These are phyloP conservation scores for Strigamia crassipes DNA, from an alignment of 2,888 invertebrate genomes.

Conservation along the genomic window DNA sequence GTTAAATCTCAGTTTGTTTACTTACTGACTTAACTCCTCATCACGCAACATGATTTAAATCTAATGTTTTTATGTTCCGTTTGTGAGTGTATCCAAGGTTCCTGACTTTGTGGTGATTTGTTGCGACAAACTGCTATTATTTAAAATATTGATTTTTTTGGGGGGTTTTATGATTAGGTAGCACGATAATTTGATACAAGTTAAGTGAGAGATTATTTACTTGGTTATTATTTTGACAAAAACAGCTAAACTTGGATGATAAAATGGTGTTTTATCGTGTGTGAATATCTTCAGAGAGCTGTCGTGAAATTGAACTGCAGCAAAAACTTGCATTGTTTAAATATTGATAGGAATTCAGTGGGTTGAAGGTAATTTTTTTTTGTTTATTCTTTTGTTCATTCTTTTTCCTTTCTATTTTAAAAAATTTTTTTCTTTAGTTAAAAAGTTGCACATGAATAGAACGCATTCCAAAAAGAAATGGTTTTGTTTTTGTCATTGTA, in stretches of 20 bases:
- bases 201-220: not conserved
- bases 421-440: not conserved
- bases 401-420: not conserved
- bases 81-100: constrained; percentile 12
- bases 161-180: not conserved
- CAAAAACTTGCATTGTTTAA: too few species aligned
- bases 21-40: not conserved
- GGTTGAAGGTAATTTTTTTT: not conserved
- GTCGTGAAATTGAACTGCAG: too few species aligned
- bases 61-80: constrained; percentile 4
- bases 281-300: too few species aligned
- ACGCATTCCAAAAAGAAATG: constrained; percentile 19
- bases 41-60: not conserved
- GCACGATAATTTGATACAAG: not conserved
- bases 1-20: not conserved
- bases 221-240: not conserved
- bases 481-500: constrained; percentile 18
- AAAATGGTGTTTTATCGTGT: too few species aligned
- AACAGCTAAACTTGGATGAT: not conserved
- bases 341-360: not conserved
- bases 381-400: not conserved
- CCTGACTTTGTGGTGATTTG: constrained; percentile 13
- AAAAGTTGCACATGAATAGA: constrained; percentile 14
- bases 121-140: not conserved
- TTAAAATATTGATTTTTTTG: not conserved